phyloP scores from a whole-genome alignment of 2,888 invertebrate species.

The Quadroppia sp. region DNA sequence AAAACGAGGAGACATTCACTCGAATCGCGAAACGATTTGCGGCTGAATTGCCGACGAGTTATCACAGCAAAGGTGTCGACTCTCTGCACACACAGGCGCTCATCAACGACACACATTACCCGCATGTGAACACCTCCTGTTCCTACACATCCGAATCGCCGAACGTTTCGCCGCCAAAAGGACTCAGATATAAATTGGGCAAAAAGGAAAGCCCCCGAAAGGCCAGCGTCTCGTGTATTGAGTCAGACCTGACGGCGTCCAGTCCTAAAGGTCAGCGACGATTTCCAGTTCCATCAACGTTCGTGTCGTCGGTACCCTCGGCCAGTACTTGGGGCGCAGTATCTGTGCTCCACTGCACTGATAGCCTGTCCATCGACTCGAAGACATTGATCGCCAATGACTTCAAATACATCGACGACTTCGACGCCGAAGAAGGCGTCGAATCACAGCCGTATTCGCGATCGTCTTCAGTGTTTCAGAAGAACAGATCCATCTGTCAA shows the following conservation, averaged over 20 bases:
- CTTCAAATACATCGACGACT: conserved; percentile 64
- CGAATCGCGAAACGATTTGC: conserved; percentile 30
- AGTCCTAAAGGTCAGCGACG: conserved; percentile 26
- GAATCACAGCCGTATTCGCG: too few species aligned
- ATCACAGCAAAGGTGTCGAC: conserved; percentile 3
- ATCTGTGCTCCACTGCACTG: conserved; percentile 20
- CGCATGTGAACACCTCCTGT: neutral
- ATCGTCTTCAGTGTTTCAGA: conserved; percentile 41
- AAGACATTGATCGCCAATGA: conserved; percentile 46
- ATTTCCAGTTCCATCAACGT: neutral
- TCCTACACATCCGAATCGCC: neutral
- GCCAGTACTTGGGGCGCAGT: conserved; percentile 19
- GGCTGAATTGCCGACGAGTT: conserved; percentile 12
- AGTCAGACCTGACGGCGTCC: conserved; percentile 25
- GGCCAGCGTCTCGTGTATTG: conserved; percentile 39
- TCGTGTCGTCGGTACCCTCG: conserved; percentile 18
- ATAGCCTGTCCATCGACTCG: conserved; percentile 7
- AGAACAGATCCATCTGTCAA: conserved; percentile 18
- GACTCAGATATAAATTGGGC: conserved; percentile 2
- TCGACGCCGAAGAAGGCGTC: conserved; percentile 44
- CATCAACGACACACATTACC: neutral
- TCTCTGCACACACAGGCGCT: conserved; percentile 7
- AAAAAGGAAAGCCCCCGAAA: conserved; percentile 38
- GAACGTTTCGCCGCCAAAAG: conserved; percentile 32
- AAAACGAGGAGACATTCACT: conserved; percentile 31